These are phyloP conservation scores for Melanchra persicariae DNA, from an alignment of 2,888 invertebrate species.

Conservation along the genomic window DNA sequence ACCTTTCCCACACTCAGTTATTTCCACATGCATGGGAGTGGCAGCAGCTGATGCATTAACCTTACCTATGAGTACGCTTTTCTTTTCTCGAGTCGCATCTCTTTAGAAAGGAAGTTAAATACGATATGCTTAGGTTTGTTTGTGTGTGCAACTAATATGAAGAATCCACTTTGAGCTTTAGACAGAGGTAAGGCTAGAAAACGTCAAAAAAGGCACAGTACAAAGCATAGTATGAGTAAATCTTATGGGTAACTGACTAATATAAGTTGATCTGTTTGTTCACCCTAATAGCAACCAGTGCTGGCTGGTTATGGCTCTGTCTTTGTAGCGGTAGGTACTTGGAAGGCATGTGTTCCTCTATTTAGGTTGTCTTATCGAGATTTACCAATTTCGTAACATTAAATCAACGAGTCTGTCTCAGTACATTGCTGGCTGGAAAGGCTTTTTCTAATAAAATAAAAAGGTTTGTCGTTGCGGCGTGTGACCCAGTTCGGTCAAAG, in stretches of 20 bases:
- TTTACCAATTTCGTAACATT: conserved; percentile 17
- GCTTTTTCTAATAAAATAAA: conserved; percentile 70
- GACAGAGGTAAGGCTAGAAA: neutral
- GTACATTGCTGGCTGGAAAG: conserved; percentile 41
- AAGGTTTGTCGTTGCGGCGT: conserved; percentile 71
- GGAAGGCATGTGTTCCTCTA: neutral
- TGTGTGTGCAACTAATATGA: conserved; percentile 4
- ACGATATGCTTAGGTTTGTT: conserved; percentile 8
- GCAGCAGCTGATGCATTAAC: conserved; percentile 51
- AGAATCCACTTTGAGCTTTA: neutral
- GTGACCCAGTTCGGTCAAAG: conserved; percentile 73
- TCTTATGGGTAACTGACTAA: too few species aligned
- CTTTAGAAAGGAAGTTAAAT: conserved; percentile 15
- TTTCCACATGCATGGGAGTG: conserved; percentile 49
- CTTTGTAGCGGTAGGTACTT: neutral
- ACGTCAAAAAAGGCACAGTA: neutral
- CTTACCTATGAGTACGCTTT: conserved; percentile 19
- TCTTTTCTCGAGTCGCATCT: neutral
- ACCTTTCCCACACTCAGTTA: conserved; percentile 22
- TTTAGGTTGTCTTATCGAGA: neutral
- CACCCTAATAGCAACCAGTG: neutral
- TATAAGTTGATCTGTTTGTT: too few species aligned
- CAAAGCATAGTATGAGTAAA: neutral
- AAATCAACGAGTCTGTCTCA: conserved; percentile 43
- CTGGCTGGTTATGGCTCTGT: neutral